Evolutionary conservation across 2,113 vertebrate genomes (phyloP), one percentile per base, ranked within the genome.

Genomic region (Calypte anna): DNA sequence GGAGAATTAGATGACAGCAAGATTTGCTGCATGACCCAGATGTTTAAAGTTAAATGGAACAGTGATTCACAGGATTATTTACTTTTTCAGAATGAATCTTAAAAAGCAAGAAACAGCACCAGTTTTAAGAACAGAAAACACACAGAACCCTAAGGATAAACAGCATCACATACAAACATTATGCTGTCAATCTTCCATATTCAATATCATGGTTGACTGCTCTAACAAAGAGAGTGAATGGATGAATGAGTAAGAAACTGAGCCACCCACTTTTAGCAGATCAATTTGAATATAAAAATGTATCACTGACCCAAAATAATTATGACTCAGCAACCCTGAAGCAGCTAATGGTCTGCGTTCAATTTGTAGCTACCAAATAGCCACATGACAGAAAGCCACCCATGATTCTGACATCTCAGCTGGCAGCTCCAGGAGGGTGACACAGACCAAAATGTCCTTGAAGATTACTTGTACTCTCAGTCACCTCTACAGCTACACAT

Each of bases 31-130:
- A 12, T 46, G 46, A 72, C 62, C 67, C 58, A 91, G n/a, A 70
- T 92, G 81, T 91, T 58, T 85, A n/a, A 89, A 89, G 78, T 40
- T 46, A 87, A 92, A 84, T 8, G 10, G 50, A 89, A 79, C 24
- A 36, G 28, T 44, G 44, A 95, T 59, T 93, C 69, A 95, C 11
- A 50, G 20, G 31, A 64, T 78, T 75, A 66, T 63, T 88, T 73
- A 67, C 53, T 79, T 89, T 88, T 79, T 69, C 57, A 86, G 44
- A 75, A 78, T 40, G 7, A 81, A 86, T 76, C 36, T 79, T 64
- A 36, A 89, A 89, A 70, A 82, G 33, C 33, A 51, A 91, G 38
- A 54, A 91, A 69, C n/a, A 82, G 54, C 33, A 43, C 25, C 44
- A 24, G 66, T 69, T 89, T 62, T 46, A 72, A 68, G 48, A 74